phyloP scores from a whole-genome alignment of 1,140 invertebrate genomes.

The Aphelenchoides besseyi region DNA sequence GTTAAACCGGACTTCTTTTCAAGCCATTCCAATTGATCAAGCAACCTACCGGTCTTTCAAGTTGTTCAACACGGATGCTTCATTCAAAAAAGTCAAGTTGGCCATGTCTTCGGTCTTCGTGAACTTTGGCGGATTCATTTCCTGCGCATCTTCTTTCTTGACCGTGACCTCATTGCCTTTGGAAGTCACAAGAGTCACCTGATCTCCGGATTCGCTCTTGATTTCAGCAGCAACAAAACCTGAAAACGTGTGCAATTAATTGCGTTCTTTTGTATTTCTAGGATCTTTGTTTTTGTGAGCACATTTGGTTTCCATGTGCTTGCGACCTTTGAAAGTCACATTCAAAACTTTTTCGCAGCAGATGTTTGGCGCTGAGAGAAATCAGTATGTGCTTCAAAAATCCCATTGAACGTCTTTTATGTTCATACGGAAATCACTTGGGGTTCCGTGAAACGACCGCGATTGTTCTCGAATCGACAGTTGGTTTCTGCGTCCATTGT shows the following conservation, averaged over 20 bases:
- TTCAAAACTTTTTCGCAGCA: too few species aligned
- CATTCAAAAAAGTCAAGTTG: slow-evolving; percentile 96
- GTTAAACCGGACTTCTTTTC: not conserved
- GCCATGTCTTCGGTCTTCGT: slow-evolving; percentile 99
- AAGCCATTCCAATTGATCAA: not conserved
- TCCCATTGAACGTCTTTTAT: too few species aligned
- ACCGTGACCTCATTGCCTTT: slow-evolving; percentile 74
- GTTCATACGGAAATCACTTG: too few species aligned
- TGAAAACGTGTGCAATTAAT: slow-evolving; percentile 36
- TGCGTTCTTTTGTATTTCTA: not conserved
- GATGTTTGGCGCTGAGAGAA: too few species aligned
- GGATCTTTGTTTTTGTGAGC: too few species aligned
- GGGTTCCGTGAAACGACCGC: too few species aligned
- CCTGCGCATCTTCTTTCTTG: slow-evolving; percentile 42
- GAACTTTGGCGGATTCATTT: slow-evolving; percentile 99
- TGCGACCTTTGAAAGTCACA: too few species aligned
- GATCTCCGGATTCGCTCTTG: slow-evolving; percentile 92
- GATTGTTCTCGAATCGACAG: too few species aligned
- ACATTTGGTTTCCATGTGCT: too few species aligned
- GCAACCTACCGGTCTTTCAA: slow-evolving; percentile 89
- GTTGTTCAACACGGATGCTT: slow-evolving; percentile 97
- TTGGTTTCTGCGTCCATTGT: too few species aligned
- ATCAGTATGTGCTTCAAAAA: too few species aligned
- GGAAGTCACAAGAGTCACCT: slow-evolving; percentile 79
- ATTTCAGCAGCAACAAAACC: slow-evolving; percentile 89